Conservation (phyloP, 2,113 vertebrate genomes). For the Ictalurus punctatus region DNA sequence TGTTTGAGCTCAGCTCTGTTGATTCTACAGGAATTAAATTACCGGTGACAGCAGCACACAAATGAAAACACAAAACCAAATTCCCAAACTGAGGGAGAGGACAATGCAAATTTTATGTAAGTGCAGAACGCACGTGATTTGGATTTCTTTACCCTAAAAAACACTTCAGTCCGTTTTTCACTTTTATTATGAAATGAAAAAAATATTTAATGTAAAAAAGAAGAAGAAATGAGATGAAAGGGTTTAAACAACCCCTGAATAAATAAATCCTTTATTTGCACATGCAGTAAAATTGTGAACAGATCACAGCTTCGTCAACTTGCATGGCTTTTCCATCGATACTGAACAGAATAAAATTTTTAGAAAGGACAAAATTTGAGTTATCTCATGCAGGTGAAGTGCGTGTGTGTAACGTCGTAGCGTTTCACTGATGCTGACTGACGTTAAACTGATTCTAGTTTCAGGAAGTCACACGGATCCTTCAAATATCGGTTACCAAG, state of each 20-base stretch:
- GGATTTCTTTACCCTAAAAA: not conserved
- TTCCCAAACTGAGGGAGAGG: not conserved
- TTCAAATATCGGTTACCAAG: not conserved
- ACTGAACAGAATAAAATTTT: not conserved
- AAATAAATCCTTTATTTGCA: too few relatives aligned
- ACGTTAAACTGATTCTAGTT: too few relatives aligned
- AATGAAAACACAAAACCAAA: slow-evolving; percentile 8
- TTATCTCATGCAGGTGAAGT: not conserved
- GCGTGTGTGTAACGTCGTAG: not conserved
- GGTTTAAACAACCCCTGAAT: too few relatives aligned
- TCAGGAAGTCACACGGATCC: not conserved
- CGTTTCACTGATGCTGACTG: not conserved
- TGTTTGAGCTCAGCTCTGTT: not conserved
- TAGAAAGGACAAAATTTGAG: not conserved
- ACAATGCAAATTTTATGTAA: slow-evolving; percentile 4
- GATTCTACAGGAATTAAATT: not conserved
- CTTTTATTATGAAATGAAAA: not conserved
- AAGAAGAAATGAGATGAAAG: not conserved
- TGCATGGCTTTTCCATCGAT: not conserved
- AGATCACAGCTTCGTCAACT: not conserved
- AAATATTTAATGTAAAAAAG: too few relatives aligned
- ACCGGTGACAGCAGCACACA: not conserved
- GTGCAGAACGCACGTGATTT: not conserved
- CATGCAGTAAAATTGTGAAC: not conserved
- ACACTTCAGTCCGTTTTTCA: not conserved